Evolutionary conservation across 2,888 invertebrate genomes (phyloP), one percentile per base, ranked within the genome.

Genomic region (Lycaena phlaeas): DNA sequence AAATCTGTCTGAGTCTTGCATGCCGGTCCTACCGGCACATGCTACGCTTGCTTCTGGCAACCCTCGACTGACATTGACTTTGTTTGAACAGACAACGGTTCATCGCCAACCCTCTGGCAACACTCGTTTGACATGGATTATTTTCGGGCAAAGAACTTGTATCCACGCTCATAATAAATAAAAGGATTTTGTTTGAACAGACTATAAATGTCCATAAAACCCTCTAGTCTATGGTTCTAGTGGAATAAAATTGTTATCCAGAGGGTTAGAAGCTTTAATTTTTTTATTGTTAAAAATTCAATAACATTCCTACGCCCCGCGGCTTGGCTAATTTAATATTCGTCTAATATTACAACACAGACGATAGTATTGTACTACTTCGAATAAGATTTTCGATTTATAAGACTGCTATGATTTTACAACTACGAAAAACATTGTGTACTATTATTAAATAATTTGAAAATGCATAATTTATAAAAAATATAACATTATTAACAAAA

Each of bases 1-100:
- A 78, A 76, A 53, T 84, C 84, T 22, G 82, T 84, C 61, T 84
- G 84, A 84, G 70, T 61, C 55, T 61, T 60, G 58, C 56, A 74
- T 70, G 70, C 81, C 73, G 76, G 74, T 47, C 38, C 50, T 41
- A 46, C 75, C 70, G 68, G 65, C 59, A 61, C 66, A 44, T 79
- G 81, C 64, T 73, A 71, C 62, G 53, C 70, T 49, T 81, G 78
- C 62, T 76, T 82, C 61, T 71, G 73, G 71, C 63, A 60, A 53
- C 66, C 71, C 50, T 51, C 61, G 52, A 56, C 63, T 53, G 64
- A 70, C 61, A 69, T 70, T 51, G 74, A 78, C 62, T 64, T 67
- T 57, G 79, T 79, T 51, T 81, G 67, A 66, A 50, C 30, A n/a
- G 18, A 4, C 3, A 4, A 3, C 28, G 9, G 28, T 14, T n/a